These are phyloP conservation scores for Hoplias malabaricus DNA, from an alignment of 2,113 vertebrate species.

Conservation along the genomic window DNA sequence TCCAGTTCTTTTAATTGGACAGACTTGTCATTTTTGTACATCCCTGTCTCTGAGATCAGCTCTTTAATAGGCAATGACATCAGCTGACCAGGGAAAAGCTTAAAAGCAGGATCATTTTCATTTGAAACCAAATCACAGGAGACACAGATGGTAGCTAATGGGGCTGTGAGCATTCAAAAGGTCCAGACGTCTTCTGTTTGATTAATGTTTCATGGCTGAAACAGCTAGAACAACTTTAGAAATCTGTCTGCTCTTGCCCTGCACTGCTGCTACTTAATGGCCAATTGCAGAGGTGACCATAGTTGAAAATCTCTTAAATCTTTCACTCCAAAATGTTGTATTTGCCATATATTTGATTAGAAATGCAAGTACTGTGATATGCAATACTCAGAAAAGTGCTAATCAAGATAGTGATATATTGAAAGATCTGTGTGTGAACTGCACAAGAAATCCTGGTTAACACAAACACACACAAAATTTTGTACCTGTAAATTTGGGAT, in stretches of 20 bases:
- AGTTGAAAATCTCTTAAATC: no score
- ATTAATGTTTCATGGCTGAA: not conserved
- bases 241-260: conserved; percentile 4
- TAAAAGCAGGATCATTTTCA: not conserved
- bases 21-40: no score
- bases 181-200: conserved; percentile 1
- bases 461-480: no score
- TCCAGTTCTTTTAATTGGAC: not conserved
- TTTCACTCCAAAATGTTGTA: no score
- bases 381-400: no score
- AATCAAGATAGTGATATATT: no score
- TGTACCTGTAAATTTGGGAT: no score
- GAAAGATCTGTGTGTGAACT: no score
- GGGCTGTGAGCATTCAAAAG: not conserved
- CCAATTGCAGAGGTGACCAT: no score
- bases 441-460: no score
- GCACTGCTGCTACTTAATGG: not conserved
- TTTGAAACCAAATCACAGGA: not conserved
- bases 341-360: no score
- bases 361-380: no score
- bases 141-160: conserved; percentile 15
- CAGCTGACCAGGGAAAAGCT: not conserved
- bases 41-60: not conserved
- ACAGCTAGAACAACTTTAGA: not conserved
- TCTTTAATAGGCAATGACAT: not conserved